phyloP scores from a whole-genome alignment of 2,113 vertebrate species.

The Cnemophilus loriae region DNA sequence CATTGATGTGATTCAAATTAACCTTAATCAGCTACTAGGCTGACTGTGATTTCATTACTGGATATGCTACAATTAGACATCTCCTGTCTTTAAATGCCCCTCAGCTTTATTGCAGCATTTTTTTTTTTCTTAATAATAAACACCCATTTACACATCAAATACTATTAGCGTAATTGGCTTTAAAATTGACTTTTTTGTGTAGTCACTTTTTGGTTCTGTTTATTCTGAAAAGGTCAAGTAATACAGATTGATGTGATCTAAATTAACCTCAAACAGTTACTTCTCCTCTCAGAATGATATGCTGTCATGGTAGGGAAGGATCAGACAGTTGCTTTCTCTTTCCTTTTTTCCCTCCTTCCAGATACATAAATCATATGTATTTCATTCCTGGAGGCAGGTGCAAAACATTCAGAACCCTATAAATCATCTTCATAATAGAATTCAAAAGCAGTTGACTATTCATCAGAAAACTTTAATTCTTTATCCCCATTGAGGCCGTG shows the following conservation, averaged over 20 bases:
- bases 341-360: neutral
- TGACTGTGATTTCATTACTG: constrained; percentile 75
- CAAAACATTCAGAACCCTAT: neutral
- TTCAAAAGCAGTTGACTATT: neutral
- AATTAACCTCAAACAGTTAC: constrained; percentile 55
- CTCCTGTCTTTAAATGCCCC: constrained; percentile 68
- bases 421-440: neutral
- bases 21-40: constrained; percentile 79
- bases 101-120: constrained; percentile 36
- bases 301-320: neutral
- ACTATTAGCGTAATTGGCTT: constrained; percentile 57
- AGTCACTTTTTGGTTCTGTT: constrained; percentile 66
- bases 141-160: constrained; percentile 67
- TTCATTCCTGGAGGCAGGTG: neutral
- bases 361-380: neutral
- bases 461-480: neutral
- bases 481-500: neutral
- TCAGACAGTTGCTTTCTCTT: neutral
- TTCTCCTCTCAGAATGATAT: constrained; percentile 44
- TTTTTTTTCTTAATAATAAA: constrained; percentile 61
- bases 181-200: constrained; percentile 62
- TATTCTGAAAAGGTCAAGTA: constrained; percentile 68
- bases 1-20: constrained; percentile 84
- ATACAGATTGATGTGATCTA: constrained; percentile 59
- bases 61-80: constrained; percentile 72